Evolutionary conservation across 2,888 invertebrate genomes (phyloP).

Genomic region (Aspidiotus rigidus): DNA sequence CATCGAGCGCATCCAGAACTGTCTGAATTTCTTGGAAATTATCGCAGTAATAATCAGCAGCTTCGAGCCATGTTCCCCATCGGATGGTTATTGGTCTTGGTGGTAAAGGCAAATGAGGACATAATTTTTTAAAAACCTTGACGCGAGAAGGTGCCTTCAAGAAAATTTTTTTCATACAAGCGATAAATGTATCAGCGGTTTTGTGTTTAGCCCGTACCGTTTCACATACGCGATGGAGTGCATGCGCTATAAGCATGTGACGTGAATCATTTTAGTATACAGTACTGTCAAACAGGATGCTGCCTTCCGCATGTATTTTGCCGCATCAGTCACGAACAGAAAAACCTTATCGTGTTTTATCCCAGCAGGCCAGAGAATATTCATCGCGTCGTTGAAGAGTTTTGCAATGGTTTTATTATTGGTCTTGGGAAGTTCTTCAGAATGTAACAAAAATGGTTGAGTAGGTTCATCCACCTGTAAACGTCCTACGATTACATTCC

Average conservation of each 20-base stretch:
- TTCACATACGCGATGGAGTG: slow-evolving; percentile 40
- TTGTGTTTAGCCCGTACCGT: slow-evolving; percentile 38
- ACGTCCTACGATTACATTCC: too few species aligned
- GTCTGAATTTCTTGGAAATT: slow-evolving; percentile 36
- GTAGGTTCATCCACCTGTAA: too few species aligned
- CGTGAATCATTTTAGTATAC: slow-evolving; percentile 39
- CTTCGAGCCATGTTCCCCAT: slow-evolving; percentile 41
- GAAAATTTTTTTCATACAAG: slow-evolving; percentile 40
- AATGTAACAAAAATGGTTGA: too few species aligned
- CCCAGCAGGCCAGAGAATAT: slow-evolving; percentile 23
- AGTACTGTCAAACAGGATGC: slow-evolving; percentile 38
- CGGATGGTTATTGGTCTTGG: slow-evolving; percentile 40
- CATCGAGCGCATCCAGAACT: slow-evolving; percentile 16
- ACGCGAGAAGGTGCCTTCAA: slow-evolving; percentile 39
- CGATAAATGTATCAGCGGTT: slow-evolving; percentile 39
- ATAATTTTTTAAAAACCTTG: slow-evolving; percentile 39
- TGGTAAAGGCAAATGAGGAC: slow-evolving; percentile 39
- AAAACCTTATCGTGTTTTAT: slow-evolving; percentile 24
- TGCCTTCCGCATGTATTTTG: slow-evolving; percentile 39
- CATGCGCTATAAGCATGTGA: slow-evolving; percentile 41
- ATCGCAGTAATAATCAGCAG: slow-evolving; percentile 39
- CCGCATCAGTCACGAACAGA: slow-evolving; percentile 34
- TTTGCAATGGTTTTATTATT: slow-evolving; percentile 29
- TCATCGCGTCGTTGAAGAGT: slow-evolving; percentile 25
- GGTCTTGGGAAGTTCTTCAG: too few species aligned